Percentiles rank a stretch among this genome's conserved stretches.
Conservation (phyloP, 2,113 vertebrate genomes). For the Suncus etruscus region DNA sequence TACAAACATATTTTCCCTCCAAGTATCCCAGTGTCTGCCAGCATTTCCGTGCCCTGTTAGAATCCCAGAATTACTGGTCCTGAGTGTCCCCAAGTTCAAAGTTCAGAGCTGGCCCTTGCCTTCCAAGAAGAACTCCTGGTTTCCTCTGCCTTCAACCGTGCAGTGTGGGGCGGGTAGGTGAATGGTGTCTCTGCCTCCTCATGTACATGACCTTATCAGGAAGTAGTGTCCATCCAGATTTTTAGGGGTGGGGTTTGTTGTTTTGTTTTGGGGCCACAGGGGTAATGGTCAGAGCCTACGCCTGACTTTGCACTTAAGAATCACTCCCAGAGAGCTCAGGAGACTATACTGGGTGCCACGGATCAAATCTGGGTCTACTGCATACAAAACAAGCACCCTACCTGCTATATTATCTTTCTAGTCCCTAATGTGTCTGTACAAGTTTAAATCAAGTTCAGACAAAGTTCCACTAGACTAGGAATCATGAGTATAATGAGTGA, state of each 20-base stretch:
- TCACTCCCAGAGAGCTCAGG: no score
- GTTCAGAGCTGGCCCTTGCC: neutral
- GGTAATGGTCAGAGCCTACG: no score
- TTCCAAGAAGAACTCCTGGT: neutral
- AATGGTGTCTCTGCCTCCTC: neutral
- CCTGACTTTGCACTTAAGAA: no score
- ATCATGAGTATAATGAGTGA: neutral
- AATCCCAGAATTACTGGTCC: neutral
- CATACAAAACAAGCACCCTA: no score
- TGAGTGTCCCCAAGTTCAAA: neutral
- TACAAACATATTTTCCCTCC: neutral
- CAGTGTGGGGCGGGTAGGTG: neutral
- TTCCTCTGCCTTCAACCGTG: neutral
- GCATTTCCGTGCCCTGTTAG: neutral
- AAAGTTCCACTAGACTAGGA: neutral
- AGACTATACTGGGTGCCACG: no score
- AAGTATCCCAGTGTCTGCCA: neutral
- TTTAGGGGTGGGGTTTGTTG: no score
- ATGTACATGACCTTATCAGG: neutral
- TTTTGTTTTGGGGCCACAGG: no score
- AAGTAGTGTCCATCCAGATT: no score
- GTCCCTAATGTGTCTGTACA: neutral
- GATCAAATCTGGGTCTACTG: no score
- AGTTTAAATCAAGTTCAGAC: neutral
- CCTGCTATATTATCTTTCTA: neutral